Percentiles rank a stretch among this genome's conserved stretches.
phyloP scores from a whole-genome alignment of 2,113 vertebrate species.

The Chitala chitala region DNA sequence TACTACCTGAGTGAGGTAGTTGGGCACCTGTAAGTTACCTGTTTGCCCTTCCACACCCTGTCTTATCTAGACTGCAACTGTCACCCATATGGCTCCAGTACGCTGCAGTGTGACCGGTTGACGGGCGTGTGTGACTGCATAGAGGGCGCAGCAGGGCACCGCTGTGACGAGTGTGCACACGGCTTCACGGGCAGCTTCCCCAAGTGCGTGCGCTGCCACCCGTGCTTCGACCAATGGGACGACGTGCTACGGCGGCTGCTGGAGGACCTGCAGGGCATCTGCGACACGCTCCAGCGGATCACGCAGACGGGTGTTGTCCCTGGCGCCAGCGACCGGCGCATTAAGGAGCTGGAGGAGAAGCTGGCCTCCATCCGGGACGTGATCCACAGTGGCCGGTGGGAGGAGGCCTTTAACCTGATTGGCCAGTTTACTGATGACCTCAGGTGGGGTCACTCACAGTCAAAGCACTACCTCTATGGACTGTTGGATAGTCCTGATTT shows the following conservation, averaged over 20 bases:
- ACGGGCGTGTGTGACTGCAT: slow-evolving; percentile 66
- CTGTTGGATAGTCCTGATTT: too few species aligned
- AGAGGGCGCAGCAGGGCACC: slow-evolving; percentile 53
- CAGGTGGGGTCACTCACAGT: slow-evolving; percentile 46
- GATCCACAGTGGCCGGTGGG: slow-evolving; percentile 38
- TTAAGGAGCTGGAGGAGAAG: slow-evolving; percentile 61
- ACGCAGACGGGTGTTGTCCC: slow-evolving; percentile 43
- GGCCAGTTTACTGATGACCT: slow-evolving; percentile 61
- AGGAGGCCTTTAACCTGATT: slow-evolving; percentile 49
- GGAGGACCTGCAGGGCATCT: slow-evolving; percentile 50
- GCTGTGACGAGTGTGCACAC: slow-evolving; percentile 65
- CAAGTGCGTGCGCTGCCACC: slow-evolving; percentile 64
- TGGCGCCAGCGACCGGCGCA: slow-evolving; percentile 42
- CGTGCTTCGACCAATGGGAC: slow-evolving; percentile 80
- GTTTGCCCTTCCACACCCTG: not conserved
- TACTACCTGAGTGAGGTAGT: not conserved
- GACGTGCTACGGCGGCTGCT: slow-evolving; percentile 49
- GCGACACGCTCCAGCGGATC: slow-evolving; percentile 45
- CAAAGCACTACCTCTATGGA: not conserved
- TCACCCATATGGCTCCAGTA: slow-evolving; percentile 59
- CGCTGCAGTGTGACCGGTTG: slow-evolving; percentile 60
- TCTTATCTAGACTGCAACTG: slow-evolving; percentile 68
- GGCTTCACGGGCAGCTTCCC: slow-evolving; percentile 73
- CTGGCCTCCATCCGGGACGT: slow-evolving; percentile 54
- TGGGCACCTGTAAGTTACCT: not conserved